Conservation (phyloP, 2,797 vertebrate genomes). For the Tadarida brasiliensis region DNA sequence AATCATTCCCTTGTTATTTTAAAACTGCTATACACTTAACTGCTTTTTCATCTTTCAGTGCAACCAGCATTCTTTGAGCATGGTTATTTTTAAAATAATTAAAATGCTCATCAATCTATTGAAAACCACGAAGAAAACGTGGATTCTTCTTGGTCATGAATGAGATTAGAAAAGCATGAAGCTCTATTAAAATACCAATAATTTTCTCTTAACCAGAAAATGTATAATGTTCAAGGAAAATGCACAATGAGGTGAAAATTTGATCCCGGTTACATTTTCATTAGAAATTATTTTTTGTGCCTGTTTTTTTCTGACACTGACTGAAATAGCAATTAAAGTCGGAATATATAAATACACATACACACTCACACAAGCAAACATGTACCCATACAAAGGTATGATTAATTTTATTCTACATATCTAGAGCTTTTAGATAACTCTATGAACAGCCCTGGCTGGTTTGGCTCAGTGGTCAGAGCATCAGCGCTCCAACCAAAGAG, state of each 20-base stretch:
- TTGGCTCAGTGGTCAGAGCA: no score
- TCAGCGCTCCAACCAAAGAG: no score
- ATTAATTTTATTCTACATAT: background rate
- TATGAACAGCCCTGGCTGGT: background rate
- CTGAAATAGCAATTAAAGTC: background rate
- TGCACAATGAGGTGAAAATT: background rate
- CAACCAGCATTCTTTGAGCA: background rate
- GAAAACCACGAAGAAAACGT: background rate
- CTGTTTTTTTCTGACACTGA: background rate
- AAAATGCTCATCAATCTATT: background rate
- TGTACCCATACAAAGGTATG: no score
- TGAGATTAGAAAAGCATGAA: background rate
- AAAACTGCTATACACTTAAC: background rate
- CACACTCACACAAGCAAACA: background rate
- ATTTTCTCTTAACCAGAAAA: background rate
- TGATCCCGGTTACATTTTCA: background rate
- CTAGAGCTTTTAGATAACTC: background rate
- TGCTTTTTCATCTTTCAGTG: background rate
- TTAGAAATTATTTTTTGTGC: background rate
- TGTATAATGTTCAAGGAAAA: background rate
- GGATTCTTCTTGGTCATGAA: background rate
- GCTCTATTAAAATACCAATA: background rate
- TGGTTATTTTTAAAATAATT: background rate
- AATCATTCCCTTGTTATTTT: background rate
- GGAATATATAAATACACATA: background rate